Evolutionary conservation across 2,797 vertebrate genomes (phyloP).

Genomic region (Gadopsis bispinosus): DNA sequence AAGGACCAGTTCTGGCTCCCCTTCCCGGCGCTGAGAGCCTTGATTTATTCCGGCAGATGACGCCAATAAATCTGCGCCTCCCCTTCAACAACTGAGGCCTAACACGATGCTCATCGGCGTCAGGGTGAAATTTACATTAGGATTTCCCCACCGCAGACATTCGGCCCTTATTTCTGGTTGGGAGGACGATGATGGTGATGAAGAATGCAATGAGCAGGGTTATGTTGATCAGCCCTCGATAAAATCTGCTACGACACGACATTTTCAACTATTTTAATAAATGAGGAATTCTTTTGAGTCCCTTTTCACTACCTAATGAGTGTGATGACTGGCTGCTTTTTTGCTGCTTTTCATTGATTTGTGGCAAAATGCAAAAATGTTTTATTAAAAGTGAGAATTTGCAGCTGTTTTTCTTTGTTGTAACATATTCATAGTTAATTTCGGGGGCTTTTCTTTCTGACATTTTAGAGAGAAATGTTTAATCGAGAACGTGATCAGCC

Average conservation of each 20-base stretch:
- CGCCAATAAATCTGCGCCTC: slow-evolving; percentile 9
- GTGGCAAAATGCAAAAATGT: too few species aligned
- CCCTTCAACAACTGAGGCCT: slow-evolving; percentile 29
- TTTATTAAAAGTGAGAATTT: too few species aligned
- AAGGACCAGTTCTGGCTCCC: slow-evolving; percentile 32
- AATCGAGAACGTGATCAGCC: too few species aligned
- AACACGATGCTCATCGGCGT: background rate
- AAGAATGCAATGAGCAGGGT: background rate
- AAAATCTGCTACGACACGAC: background rate
- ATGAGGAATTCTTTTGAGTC: too few species aligned
- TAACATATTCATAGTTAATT: too few species aligned
- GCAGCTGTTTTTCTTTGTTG: too few species aligned
- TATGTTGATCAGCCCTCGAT: background rate
- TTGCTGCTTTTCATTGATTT: background rate
- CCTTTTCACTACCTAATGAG: too few species aligned
- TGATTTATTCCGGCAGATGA: slow-evolving; percentile 57
- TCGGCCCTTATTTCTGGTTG: background rate
- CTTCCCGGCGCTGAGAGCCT: slow-evolving; percentile 1
- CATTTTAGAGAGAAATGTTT: too few species aligned
- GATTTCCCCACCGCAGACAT: background rate
- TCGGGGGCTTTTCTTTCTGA: too few species aligned
- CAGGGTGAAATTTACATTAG: background rate
- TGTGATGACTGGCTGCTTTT: background rate
- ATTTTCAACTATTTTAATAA: background rate
- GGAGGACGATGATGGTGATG: background rate